Conservation (phyloP, 2,113 vertebrate genomes). For the Osmerus mordax region DNA sequence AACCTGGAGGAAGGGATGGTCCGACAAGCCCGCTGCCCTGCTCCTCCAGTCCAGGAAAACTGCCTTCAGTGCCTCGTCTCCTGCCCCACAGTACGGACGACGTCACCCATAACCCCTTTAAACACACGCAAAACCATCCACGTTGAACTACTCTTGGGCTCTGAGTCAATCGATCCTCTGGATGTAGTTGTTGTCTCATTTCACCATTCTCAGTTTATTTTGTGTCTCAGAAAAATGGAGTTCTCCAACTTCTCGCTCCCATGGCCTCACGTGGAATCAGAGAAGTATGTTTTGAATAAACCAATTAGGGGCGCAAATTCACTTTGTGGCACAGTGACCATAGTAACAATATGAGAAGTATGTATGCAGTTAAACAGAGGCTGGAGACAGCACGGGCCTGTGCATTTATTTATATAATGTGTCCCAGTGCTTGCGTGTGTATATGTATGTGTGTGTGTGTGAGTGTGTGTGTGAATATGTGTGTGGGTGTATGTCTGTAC, state of each 20-base stretch:
- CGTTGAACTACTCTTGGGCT: constrained; percentile 5
- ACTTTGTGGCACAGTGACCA: constrained; percentile 18
- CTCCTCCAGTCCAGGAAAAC: constrained; percentile 41
- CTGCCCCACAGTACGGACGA: constrained; percentile 42
- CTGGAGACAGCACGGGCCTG: background rate
- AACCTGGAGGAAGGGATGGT: constrained; percentile 15
- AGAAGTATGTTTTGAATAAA: constrained; percentile 49
- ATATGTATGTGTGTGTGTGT: background rate
- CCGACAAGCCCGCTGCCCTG: constrained; percentile 28
- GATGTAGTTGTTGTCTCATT: no score
- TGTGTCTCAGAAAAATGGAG: background rate
- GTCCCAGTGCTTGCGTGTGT: background rate
- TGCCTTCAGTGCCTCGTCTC: constrained; percentile 5
- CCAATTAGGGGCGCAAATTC: constrained; percentile 13
- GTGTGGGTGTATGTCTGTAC: no score
- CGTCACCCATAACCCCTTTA: constrained; percentile 38
- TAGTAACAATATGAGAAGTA: constrained; percentile 20
- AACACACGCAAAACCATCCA: constrained; percentile 47
- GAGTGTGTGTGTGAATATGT: background rate
- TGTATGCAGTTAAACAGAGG: constrained; percentile 24
- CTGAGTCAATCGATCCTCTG: background rate
- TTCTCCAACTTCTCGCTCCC: constrained; percentile 26
- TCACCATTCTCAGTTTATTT: background rate
- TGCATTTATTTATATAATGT: background rate
- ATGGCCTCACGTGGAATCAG: constrained; percentile 21